Conservation (phyloP, 2,888 invertebrate species). For the Fragum fragum region DNA sequence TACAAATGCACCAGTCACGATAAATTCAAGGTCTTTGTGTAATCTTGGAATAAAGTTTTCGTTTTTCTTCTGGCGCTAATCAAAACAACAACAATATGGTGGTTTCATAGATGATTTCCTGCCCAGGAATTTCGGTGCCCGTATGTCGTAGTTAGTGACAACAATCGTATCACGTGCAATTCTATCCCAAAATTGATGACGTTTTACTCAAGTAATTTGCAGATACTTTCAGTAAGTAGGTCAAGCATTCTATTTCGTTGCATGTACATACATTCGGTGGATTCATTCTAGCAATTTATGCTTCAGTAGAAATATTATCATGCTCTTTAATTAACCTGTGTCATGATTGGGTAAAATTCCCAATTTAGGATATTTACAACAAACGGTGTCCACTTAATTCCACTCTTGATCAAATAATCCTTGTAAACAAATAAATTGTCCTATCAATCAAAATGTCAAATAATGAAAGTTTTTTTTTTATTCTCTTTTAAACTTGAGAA, state of each 20-base stretch:
- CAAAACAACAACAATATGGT: slow-evolving; percentile 75
- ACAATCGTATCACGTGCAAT: slow-evolving; percentile 77
- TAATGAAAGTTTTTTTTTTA: too few species aligned
- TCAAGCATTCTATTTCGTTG: not conserved
- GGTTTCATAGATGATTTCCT: slow-evolving; percentile 73
- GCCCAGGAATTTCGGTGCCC: slow-evolving; percentile 83
- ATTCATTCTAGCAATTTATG: too few species aligned
- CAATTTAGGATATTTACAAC: slow-evolving; percentile 43
- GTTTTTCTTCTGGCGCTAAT: slow-evolving; percentile 23
- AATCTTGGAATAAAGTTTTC: slow-evolving; percentile 1
- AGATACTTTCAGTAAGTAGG: not conserved
- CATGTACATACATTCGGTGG: too few species aligned
- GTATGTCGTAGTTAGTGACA: slow-evolving; percentile 85
- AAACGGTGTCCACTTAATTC: slow-evolving; percentile 41
- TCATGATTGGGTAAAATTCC: too few species aligned
- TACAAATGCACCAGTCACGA: slow-evolving; percentile 13
- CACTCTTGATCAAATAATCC: not conserved
- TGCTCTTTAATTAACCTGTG: too few species aligned
- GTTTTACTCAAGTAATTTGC: slow-evolving; percentile 24
- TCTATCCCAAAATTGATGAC: slow-evolving; percentile 37
- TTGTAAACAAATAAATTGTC: slow-evolving; percentile 22
- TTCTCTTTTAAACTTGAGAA: too few species aligned
- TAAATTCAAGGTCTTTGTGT: not conserved
- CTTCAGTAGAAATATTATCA: too few species aligned
- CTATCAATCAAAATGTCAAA: not conserved